Percentiles rank a stretch among this genome's conserved stretches.
Conservation (phyloP, 2,888 invertebrate genomes). For the Chrysolina oricalcia region DNA sequence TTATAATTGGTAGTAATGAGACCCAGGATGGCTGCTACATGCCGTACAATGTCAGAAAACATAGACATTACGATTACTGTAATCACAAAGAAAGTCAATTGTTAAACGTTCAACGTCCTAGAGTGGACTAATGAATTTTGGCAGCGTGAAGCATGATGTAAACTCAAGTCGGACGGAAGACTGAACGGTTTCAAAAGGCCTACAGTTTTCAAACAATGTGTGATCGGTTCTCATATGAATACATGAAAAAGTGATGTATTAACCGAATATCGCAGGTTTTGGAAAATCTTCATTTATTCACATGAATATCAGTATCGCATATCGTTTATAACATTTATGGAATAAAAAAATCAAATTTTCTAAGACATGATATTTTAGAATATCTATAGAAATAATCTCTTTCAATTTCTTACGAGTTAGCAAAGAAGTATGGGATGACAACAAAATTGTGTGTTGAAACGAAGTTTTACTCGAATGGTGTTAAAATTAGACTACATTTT, state of each 20-base stretch:
- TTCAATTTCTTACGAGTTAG: background rate
- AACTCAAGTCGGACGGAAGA: background rate
- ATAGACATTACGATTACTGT: conserved; percentile 1
- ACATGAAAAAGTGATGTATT: too few species aligned
- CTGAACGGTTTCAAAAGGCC: too few species aligned
- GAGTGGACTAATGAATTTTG: background rate
- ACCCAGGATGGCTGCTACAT: background rate
- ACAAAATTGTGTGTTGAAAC: background rate
- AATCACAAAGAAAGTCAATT: background rate
- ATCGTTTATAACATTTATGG: too few species aligned
- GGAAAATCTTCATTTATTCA: too few species aligned
- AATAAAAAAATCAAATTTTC: too few species aligned
- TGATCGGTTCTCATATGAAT: too few species aligned
- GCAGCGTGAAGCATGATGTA: background rate
- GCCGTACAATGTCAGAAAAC: background rate
- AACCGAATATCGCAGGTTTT: too few species aligned
- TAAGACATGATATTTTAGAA: background rate
- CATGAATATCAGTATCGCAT: too few species aligned
- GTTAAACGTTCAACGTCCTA: background rate
- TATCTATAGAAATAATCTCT: background rate
- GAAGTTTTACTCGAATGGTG: conserved; percentile 1
- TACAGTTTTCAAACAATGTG: too few species aligned
- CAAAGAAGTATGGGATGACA: background rate
- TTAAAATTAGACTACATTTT: background rate
- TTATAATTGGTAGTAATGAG: background rate